phyloP scores from a whole-genome alignment of 2,888 invertebrate species.

The Xestia ashworthii region DNA sequence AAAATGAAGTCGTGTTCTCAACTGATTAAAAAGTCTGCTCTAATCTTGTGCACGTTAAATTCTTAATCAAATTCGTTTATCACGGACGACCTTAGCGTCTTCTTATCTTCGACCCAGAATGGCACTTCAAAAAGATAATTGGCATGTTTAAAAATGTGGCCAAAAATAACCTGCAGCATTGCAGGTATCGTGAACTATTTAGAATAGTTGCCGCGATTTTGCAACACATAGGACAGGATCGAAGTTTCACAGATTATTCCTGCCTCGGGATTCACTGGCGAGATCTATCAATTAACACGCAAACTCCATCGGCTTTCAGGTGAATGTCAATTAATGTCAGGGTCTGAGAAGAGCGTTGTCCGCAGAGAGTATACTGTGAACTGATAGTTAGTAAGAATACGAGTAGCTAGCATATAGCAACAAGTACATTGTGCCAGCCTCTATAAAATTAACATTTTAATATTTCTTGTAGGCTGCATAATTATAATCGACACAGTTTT shows the following conservation, averaged over 20 bases:
- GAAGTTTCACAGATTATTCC: slow-evolving; percentile 67
- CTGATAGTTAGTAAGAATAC: slow-evolving; percentile 63
- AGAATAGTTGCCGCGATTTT: slow-evolving; percentile 10
- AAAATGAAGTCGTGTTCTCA: slow-evolving; percentile 88
- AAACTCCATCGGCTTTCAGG: slow-evolving; percentile 84
- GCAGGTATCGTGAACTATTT: slow-evolving; percentile 22
- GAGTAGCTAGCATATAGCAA: slow-evolving; percentile 58
- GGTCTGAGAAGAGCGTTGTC: slow-evolving; percentile 73
- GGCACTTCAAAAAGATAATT: slow-evolving; percentile 57
- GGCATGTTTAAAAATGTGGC: slow-evolving; percentile 43
- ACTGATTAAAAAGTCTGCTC: slow-evolving; percentile 88
- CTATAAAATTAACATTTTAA: slow-evolving; percentile 55
- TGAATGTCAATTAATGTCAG: slow-evolving; percentile 86
- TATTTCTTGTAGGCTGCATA: slow-evolving; percentile 36
- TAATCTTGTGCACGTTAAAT: slow-evolving; percentile 80
- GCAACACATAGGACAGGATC: slow-evolving; percentile 38
- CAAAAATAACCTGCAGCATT: slow-evolving; percentile 13
- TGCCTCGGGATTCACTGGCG: slow-evolving; percentile 73
- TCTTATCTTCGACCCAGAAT: slow-evolving; percentile 70
- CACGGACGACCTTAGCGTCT: slow-evolving; percentile 70
- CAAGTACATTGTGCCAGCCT: slow-evolving; percentile 58
- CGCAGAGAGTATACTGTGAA: slow-evolving; percentile 67
- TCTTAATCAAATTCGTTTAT: slow-evolving; percentile 82
- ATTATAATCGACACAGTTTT: slow-evolving; percentile 51
- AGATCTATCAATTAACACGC: slow-evolving; percentile 86